Conservation (phyloP, 2,797 vertebrate species). For the Xiphorhynchus erythropygius region DNA sequence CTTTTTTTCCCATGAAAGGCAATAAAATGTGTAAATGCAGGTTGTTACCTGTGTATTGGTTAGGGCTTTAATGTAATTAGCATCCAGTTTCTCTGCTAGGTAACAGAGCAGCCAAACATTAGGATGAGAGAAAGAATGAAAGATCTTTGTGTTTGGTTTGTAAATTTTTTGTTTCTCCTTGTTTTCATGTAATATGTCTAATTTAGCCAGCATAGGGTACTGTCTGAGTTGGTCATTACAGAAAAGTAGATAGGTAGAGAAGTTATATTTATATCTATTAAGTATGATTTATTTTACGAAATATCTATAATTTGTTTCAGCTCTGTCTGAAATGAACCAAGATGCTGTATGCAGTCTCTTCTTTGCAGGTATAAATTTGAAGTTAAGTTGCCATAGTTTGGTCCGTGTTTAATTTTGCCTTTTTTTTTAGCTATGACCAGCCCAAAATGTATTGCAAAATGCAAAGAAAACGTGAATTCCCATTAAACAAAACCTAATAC, state of each 20-base stretch:
- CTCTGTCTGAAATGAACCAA: background rate
- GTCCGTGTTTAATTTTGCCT: background rate
- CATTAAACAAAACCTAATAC: background rate
- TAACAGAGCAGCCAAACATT: background rate
- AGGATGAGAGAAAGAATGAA: background rate
- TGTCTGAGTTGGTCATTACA: background rate
- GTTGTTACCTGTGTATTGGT: background rate
- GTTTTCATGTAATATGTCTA: background rate
- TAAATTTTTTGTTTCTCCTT: background rate
- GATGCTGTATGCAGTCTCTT: background rate
- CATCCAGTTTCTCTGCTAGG: background rate
- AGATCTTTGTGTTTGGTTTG: background rate
- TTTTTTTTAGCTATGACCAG: background rate
- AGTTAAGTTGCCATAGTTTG: background rate
- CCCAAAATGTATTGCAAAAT: background rate
- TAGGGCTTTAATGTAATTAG: background rate
- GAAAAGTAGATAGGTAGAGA: background rate
- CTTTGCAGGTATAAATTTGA: background rate
- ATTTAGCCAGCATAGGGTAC: background rate
- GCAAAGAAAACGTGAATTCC: background rate
- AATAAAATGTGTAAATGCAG: background rate
- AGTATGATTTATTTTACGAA: background rate
- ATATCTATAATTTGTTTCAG: background rate
- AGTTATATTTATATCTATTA: background rate
- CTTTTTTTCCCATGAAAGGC: background rate